A percentile compares a stretch with the other conserved stretches of the same genome.
phyloP scores from a whole-genome alignment of 2,113 vertebrate species.

The Toxotes jaculatrix region DNA sequence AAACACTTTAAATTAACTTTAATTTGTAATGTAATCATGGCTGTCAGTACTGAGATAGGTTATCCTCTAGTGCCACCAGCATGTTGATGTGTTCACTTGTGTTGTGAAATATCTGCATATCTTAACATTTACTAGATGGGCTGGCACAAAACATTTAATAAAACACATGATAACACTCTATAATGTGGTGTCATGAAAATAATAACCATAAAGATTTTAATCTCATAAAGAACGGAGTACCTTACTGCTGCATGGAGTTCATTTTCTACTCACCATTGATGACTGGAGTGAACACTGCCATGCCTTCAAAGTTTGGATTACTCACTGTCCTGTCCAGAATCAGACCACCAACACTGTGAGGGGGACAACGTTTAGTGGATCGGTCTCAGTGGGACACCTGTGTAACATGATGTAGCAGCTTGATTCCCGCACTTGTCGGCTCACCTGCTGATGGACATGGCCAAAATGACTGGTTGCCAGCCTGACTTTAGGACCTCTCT shows the following conservation, averaged over 20 bases:
- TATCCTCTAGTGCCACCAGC: background rate
- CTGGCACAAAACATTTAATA: background rate
- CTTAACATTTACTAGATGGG: background rate
- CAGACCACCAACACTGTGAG: conserved; percentile 89
- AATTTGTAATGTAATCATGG: background rate
- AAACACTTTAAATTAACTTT: background rate
- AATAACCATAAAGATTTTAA: background rate
- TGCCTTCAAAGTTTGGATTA: conserved; percentile 89
- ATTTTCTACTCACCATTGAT: conserved; percentile 88
- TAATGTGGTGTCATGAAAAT: background rate
- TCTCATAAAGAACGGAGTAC: too few species aligned
- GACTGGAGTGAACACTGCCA: conserved; percentile 93
- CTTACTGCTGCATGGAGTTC: background rate
- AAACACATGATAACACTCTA: background rate
- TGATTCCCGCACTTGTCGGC: background rate
- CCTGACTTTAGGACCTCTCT: conserved; percentile 89
- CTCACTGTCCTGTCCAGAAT: conserved; percentile 92
- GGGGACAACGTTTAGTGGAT: background rate
- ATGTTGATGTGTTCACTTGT: background rate
- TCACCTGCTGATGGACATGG: conserved; percentile 95
- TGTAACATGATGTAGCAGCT: background rate
- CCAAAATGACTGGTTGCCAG: conserved; percentile 93
- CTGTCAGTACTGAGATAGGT: background rate
- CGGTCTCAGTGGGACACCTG: background rate
- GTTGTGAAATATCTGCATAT: background rate